Conservation (phyloP, 2,113 vertebrate species). For the Oncorhynchus nerka region DNA sequence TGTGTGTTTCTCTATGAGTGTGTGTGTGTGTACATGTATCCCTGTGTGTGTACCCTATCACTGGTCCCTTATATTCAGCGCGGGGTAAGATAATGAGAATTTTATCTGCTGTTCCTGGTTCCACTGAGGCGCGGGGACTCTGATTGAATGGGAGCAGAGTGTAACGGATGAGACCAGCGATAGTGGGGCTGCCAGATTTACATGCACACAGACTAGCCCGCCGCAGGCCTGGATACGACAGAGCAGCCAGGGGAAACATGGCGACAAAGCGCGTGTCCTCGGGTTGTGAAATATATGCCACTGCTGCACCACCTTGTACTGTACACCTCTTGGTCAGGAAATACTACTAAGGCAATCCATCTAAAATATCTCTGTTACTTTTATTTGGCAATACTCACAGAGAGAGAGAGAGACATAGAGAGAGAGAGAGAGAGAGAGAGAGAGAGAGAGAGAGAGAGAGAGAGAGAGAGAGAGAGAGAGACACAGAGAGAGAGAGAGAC, state of each 20-base stretch:
- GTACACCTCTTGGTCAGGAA: too few relatives aligned
- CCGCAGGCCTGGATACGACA: neutral
- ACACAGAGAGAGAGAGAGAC: neutral
- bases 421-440: neutral
- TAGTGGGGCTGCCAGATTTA: constrained; percentile 60
- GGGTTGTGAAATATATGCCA: constrained; percentile 7
- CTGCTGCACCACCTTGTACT: too few relatives aligned
- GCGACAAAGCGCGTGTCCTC: constrained; percentile 33
- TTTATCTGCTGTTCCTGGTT: constrained; percentile 65
- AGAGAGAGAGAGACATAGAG: neutral
- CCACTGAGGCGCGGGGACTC: constrained; percentile 59
- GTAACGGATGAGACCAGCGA: constrained; percentile 74
- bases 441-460: neutral
- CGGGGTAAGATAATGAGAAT: constrained; percentile 75
- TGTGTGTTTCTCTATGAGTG: constrained; percentile 4
- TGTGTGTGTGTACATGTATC: neutral
- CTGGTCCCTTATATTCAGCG: constrained; percentile 69
- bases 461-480: neutral
- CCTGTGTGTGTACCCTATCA: constrained; percentile 11
- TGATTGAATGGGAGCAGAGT: constrained; percentile 76
- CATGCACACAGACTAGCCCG: constrained; percentile 40
- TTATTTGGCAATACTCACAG: neutral
- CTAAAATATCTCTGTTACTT: too few relatives aligned
- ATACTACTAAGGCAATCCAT: too few relatives aligned
- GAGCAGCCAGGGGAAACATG: constrained; percentile 47